phyloP scores from a whole-genome alignment of 2,888 invertebrate species.

The Listrodromus nycthemerus region DNA sequence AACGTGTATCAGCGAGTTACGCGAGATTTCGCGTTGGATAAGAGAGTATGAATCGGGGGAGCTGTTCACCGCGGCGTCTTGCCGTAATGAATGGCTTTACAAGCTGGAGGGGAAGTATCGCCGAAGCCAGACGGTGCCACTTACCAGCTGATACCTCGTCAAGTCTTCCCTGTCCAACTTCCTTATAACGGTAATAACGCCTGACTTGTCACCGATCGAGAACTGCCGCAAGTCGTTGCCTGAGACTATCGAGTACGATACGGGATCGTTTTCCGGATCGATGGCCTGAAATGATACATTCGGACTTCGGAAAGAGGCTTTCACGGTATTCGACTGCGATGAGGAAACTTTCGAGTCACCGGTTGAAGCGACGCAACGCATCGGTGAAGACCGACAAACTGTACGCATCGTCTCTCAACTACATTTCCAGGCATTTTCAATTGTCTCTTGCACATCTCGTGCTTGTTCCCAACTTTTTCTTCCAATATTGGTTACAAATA shows the following conservation, averaged over 20 bases:
- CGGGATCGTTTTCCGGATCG: slow-evolving; percentile 95
- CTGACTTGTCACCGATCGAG: slow-evolving; percentile 93
- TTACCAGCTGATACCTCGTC: slow-evolving; percentile 94
- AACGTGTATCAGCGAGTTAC: background rate
- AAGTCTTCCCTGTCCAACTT: slow-evolving; percentile 94
- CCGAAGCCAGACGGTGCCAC: slow-evolving; percentile 71
- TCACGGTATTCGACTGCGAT: background rate
- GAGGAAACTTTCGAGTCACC: slow-evolving; percentile 14
- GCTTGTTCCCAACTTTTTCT: background rate
- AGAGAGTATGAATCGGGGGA: slow-evolving; percentile 54
- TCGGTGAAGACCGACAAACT: background rate
- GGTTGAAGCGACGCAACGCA: background rate
- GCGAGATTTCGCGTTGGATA: slow-evolving; percentile 52
- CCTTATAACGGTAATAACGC: slow-evolving; percentile 94
- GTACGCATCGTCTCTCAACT: background rate
- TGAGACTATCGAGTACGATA: slow-evolving; percentile 93
- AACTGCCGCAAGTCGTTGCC: slow-evolving; percentile 96
- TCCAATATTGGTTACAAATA: background rate
- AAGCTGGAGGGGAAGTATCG: slow-evolving; percentile 35
- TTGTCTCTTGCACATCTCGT: background rate
- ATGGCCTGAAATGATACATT: slow-evolving; percentile 87
- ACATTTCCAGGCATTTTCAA: background rate
- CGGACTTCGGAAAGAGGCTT: slow-evolving; percentile 12
- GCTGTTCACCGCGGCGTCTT: slow-evolving; percentile 52
- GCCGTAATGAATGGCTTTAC: slow-evolving; percentile 65